Conservation (phyloP, 2,888 invertebrate genomes). For the Atherix ibis region DNA sequence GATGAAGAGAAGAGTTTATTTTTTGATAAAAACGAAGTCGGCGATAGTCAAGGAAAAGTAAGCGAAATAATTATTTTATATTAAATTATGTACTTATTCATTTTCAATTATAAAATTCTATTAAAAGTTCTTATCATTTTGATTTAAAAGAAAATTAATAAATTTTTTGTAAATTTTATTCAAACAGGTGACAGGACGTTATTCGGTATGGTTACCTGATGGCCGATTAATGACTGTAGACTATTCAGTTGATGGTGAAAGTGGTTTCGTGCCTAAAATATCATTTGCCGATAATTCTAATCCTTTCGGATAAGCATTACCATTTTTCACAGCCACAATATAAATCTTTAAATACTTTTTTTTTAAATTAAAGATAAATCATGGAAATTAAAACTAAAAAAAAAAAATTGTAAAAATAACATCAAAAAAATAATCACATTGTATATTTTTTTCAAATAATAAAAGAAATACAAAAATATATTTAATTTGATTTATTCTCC, state of each 20-base stretch:
- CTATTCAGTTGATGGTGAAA: conserved; percentile 53
- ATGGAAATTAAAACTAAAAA: not conserved
- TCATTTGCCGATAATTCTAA: conserved; percentile 46
- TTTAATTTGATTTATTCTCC: too few species aligned
- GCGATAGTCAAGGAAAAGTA: conserved; percentile 45
- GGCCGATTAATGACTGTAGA: conserved; percentile 57
- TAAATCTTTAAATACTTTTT: too few species aligned
- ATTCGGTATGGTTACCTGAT: conserved; percentile 51
- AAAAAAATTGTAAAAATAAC: not conserved
- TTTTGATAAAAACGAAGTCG: conserved; percentile 52
- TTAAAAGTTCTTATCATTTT: not conserved
- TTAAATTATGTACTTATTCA: not conserved
- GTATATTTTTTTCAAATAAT: not conserved
- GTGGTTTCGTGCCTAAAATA: conserved; percentile 56
- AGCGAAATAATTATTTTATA: conserved; percentile 1
- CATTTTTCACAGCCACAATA: not conserved
- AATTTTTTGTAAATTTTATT: conserved; percentile 1
- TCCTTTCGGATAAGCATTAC: conserved; percentile 30
- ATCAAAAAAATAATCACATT: not conserved
- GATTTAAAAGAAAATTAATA: not conserved
- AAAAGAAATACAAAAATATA: too few species aligned
- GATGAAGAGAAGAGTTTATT: conserved; percentile 49
- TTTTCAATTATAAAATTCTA: not conserved
- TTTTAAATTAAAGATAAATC: not conserved
- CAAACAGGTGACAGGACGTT: conserved; percentile 41